Conservation (phyloP, 2,113 vertebrate species). For the Corvus moneduloides region DNA sequence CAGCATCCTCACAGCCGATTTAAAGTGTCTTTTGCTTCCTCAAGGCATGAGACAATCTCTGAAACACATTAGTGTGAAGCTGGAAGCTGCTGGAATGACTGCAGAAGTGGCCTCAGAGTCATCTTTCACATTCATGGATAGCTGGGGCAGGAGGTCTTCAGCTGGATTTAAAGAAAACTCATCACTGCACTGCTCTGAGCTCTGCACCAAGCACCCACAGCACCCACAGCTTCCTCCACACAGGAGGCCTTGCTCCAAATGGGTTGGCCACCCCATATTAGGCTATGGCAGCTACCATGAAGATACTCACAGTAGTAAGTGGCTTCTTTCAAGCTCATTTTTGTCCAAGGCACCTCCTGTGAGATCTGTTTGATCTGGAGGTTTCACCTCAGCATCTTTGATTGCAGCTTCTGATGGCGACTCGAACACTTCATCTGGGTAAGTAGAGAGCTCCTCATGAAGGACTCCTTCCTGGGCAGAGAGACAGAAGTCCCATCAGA, state of each 20-base stretch:
- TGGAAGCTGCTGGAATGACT: neutral
- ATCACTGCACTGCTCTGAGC: neutral
- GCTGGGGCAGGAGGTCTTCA: neutral
- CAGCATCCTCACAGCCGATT: neutral
- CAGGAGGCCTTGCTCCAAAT: neutral
- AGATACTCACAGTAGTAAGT: slow-evolving; percentile 90
- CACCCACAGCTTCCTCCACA: neutral
- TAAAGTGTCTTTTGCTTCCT: neutral
- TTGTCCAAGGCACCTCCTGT: slow-evolving; percentile 93
- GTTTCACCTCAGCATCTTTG: slow-evolving; percentile 82
- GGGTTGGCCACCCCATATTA: neutral
- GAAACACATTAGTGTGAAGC: neutral
- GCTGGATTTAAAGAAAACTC: neutral
- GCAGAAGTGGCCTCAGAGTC: neutral
- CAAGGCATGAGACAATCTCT: neutral
- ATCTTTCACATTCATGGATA: neutral
- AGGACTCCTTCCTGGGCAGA: slow-evolving; percentile 87
- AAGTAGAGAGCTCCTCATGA: slow-evolving; percentile 92
- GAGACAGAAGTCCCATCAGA: slow-evolving; percentile 29
- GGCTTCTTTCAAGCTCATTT: slow-evolving; percentile 91
- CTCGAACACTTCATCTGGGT: slow-evolving; percentile 92
- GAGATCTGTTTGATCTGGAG: slow-evolving; percentile 81
- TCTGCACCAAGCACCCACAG: neutral
- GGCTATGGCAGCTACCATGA: neutral
- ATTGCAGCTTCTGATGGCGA: slow-evolving; percentile 87